Conservation (phyloP, 2,113 vertebrate genomes). For the Paramormyrops kingsleyae region DNA sequence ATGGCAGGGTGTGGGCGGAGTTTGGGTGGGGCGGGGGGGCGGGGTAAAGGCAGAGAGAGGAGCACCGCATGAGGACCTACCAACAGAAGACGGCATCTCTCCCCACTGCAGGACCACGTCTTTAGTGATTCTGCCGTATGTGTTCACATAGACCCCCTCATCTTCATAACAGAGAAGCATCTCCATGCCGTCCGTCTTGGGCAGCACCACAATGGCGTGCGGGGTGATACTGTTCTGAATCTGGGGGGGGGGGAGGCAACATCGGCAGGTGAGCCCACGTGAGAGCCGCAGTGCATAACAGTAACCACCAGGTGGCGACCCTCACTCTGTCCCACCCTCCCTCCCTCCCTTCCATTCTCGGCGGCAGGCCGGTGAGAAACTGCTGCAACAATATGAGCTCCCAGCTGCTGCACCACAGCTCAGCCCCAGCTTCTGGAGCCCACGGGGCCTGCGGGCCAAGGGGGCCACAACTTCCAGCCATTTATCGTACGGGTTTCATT, state of each 20-base stretch:
- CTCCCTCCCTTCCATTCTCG: not conserved
- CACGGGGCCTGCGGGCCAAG: not conserved
- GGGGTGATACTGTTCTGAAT: constrained; percentile 98
- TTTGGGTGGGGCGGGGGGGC: not conserved
- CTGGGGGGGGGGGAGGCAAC: constrained; percentile 58
- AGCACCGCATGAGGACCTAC: constrained; percentile 68
- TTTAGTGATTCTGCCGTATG: constrained; percentile 97
- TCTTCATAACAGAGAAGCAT: constrained; percentile 99
- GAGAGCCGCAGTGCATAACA: constrained; percentile 38
- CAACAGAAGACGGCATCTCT: constrained; percentile 98
- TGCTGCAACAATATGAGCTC: constrained; percentile 63
- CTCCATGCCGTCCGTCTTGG: constrained; percentile 98
- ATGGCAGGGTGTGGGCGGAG: not conserved
- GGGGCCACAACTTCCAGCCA: constrained; percentile 10
- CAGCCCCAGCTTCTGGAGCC: not conserved
- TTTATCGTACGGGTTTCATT: constrained; percentile 18
- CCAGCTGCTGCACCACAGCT: constrained; percentile 29
- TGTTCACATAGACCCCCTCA: constrained; percentile 97
- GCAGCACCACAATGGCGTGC: constrained; percentile 97
- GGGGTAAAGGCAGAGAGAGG: constrained; percentile 33
- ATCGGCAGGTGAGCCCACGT: constrained; percentile 37
- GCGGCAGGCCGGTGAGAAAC: constrained; percentile 50
- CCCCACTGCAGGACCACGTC: constrained; percentile 99
- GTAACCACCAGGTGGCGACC: constrained; percentile 32
- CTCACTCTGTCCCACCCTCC: not conserved